These are phyloP conservation scores for Geococcyx californianus DNA, from an alignment of 2,113 vertebrate genomes.

Conservation along the genomic window DNA sequence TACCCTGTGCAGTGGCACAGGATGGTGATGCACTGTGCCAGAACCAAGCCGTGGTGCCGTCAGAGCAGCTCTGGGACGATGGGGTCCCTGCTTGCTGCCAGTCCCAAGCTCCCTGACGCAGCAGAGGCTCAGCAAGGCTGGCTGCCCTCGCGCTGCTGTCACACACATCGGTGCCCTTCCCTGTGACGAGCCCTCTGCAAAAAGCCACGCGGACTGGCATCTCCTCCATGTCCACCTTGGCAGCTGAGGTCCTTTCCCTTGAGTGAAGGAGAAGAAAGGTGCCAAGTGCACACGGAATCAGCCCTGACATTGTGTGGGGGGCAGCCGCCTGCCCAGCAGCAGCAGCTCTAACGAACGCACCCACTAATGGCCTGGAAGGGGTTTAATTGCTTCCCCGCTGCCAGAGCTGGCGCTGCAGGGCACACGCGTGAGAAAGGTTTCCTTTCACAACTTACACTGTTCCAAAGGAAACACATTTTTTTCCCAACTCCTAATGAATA, in stretches of 20 bases:
- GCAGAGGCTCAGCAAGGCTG: neutral
- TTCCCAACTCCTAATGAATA: constrained; percentile 48
- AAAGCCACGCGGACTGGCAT: fast-evolving
- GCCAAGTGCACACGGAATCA: neutral
- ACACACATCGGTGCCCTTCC: fast-evolving
- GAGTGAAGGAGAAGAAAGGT: neutral
- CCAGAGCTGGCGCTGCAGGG: neutral
- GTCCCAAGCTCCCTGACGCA: fast-evolving
- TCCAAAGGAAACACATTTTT: neutral
- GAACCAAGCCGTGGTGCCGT: neutral
- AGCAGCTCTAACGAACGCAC: neutral
- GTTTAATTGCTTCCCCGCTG: neutral
- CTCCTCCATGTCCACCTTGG: neutral
- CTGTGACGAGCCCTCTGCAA: neutral
- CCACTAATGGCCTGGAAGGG: neutral
- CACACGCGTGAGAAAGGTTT: neutral
- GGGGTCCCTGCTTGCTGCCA: neutral
- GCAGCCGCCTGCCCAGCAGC: neutral
- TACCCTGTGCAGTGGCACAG: neutral
- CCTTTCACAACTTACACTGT: constrained; percentile 8
- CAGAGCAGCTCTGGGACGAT: neutral
- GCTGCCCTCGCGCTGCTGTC: neutral
- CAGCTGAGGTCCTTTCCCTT: neutral
- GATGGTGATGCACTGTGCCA: fast-evolving
- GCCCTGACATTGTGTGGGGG: neutral